phyloP scores from a whole-genome alignment of 1,140 invertebrate genomes.

The Hycleus phaleratus region DNA sequence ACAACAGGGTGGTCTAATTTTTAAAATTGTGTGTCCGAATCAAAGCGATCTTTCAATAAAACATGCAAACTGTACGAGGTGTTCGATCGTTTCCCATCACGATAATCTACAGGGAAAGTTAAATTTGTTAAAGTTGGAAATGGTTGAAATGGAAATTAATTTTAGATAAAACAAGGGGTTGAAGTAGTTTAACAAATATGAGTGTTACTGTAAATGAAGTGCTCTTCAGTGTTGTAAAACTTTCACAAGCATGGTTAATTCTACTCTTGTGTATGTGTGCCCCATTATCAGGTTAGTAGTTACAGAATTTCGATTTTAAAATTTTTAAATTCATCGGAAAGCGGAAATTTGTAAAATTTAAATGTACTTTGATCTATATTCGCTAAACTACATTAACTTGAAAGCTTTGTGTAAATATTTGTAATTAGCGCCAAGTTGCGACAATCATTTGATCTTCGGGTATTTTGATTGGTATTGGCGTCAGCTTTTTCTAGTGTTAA shows the following conservation, averaged over 20 bases:
- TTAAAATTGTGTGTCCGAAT: background rate
- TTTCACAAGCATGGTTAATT: slow-evolving; percentile 7
- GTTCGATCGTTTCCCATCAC: background rate
- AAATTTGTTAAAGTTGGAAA: slow-evolving; percentile 1
- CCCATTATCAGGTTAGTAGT: slow-evolving; percentile 3
- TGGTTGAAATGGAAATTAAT: slow-evolving; percentile 4
- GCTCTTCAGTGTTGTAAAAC: slow-evolving; percentile 10
- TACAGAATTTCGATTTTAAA: no score
- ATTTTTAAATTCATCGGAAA: no score
- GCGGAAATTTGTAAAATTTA: no score
- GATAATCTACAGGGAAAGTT: slow-evolving; percentile 1
- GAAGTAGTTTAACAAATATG: background rate
- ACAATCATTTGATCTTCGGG: no score
- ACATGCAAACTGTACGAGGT: background rate
- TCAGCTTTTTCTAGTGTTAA: no score
- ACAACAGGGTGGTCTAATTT: background rate
- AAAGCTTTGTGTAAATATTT: no score
- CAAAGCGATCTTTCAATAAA: background rate
- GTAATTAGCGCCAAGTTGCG: no score
- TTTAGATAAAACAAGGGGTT: no score
- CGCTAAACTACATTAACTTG: no score
- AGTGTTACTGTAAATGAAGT: slow-evolving; percentile 9
- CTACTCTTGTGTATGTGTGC: background rate
- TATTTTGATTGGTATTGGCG: no score
- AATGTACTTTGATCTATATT: no score